These are phyloP conservation scores for Salvelinus alpinus DNA, from an alignment of 2,113 vertebrate genomes.

Conservation along the genomic window DNA sequence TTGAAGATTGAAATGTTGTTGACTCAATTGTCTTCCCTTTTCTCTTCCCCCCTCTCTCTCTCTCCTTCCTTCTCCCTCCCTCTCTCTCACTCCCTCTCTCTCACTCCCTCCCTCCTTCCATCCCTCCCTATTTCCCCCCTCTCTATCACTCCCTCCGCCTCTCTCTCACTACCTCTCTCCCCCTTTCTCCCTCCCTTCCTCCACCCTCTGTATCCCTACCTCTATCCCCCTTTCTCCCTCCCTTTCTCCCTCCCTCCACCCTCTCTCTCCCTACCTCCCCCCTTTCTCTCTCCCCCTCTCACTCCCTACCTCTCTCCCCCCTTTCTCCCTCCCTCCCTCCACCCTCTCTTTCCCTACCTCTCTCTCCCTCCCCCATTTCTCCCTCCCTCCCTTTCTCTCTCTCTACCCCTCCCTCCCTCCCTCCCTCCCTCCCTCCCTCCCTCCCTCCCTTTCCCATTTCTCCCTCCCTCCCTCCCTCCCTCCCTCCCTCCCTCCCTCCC, in stretches of 20 bases:
- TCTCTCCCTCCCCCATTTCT: neutral
- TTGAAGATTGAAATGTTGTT: no score
- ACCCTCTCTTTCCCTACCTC: accelerated
- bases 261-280: constrained; percentile 1
- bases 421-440: no score
- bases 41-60: neutral
- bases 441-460: no score
- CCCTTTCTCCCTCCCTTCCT: no score
- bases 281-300: accelerated
- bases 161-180: no score
- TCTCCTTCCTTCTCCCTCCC: neutral
- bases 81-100: accelerated
- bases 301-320: neutral
- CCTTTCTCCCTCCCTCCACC: no score
- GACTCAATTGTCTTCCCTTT: neutral
- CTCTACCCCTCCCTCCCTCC: neutral
- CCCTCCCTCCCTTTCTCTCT: neutral
- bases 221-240: no score
- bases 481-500: constrained; percentile 7
- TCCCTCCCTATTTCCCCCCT: no score
- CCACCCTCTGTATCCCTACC: no score
- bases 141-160: no score
- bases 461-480: no score
- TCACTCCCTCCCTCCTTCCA: neutral
- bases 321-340: accelerated